These are phyloP conservation scores for Aulostomus chinensis DNA, from an alignment of 2,797 vertebrate species.

Conservation along the genomic window DNA sequence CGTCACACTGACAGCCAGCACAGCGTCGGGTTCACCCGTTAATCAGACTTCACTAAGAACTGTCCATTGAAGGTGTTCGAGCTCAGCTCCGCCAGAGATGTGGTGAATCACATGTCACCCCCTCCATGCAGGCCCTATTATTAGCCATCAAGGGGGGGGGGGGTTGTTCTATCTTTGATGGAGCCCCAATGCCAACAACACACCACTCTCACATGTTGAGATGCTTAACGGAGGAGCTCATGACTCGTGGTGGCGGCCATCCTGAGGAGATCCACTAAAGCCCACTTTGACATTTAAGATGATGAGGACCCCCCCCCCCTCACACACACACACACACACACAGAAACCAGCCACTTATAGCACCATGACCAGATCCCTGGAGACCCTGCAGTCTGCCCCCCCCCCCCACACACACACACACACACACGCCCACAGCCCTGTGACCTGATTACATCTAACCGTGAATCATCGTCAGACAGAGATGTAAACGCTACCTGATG, in stretches of 20 bases:
- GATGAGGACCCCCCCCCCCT: constrained; percentile 59
- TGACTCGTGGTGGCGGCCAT: constrained; percentile 45
- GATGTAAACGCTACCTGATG: too few species aligned
- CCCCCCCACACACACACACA: constrained; percentile 4
- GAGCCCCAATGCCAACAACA: constrained; percentile 54
- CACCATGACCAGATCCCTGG: constrained; percentile 19
- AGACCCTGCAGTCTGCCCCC: constrained; percentile 13
- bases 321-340: too few species aligned
- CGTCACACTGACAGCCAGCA: constrained; percentile 12
- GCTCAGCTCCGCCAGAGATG: constrained; percentile 34
- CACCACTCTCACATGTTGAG: constrained; percentile 56
- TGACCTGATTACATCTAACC: too few species aligned
- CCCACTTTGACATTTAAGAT: constrained; percentile 66
- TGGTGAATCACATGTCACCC: constrained; percentile 36
- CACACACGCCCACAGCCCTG: neutral
- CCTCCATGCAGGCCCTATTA: constrained; percentile 41
- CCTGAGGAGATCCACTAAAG: constrained; percentile 63
- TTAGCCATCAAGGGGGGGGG: constrained; percentile 34
- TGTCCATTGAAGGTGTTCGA: too few species aligned
- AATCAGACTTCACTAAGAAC: too few species aligned
- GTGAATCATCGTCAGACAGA: too few species aligned
- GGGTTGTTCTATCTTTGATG: constrained; percentile 58
- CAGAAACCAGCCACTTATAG: constrained; percentile 40
- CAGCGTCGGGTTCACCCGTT: constrained; percentile 13
- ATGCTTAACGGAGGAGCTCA: constrained; percentile 34